A percentile compares a stretch with the other conserved stretches of the same genome.
These are phyloP conservation scores for Psittacula derbiana DNA, from an alignment of 2,797 vertebrate species.

Conservation along the genomic window DNA sequence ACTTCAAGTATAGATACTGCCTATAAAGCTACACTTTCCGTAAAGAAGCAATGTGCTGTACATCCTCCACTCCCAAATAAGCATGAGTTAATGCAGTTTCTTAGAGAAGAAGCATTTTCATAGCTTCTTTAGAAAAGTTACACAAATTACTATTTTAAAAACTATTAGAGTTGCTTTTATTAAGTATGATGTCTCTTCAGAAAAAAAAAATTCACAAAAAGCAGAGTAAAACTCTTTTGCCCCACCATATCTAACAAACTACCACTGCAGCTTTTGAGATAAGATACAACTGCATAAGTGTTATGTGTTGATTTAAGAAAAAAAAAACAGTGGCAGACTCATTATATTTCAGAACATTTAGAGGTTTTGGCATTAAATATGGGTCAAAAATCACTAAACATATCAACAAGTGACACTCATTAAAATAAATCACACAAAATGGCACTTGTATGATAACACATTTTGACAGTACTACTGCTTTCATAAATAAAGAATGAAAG, in stretches of 20 bases:
- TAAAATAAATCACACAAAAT: slow-evolving; percentile 71
- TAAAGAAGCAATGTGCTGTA: not conserved
- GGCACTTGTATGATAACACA: slow-evolving; percentile 36
- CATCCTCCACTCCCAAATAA: not conserved
- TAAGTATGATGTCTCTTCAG: not conserved
- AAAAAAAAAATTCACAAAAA: not conserved
- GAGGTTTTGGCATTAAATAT: slow-evolving; percentile 64
- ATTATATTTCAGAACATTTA: slow-evolving; percentile 49
- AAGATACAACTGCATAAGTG: not conserved
- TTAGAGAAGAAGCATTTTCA: not conserved
- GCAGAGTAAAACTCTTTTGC: not conserved
- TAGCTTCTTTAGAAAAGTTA: not conserved
- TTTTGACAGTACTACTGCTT: slow-evolving; percentile 56
- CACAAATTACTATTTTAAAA: not conserved
- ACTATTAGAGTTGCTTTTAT: not conserved
- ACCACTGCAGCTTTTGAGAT: not conserved
- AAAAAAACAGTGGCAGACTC: slow-evolving; percentile 27
- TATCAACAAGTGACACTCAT: slow-evolving; percentile 51
- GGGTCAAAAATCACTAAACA: slow-evolving; percentile 66
- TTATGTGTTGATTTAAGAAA: not conserved
- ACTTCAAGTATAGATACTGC: not conserved
- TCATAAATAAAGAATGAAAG: slow-evolving; percentile 74
- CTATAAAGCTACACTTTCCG: not conserved
- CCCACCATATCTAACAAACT: not conserved
- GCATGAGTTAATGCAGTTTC: not conserved